These are phyloP conservation scores for Ctenodactylus gundi DNA, from an alignment of 2,113 vertebrate species.

Conservation along the genomic window DNA sequence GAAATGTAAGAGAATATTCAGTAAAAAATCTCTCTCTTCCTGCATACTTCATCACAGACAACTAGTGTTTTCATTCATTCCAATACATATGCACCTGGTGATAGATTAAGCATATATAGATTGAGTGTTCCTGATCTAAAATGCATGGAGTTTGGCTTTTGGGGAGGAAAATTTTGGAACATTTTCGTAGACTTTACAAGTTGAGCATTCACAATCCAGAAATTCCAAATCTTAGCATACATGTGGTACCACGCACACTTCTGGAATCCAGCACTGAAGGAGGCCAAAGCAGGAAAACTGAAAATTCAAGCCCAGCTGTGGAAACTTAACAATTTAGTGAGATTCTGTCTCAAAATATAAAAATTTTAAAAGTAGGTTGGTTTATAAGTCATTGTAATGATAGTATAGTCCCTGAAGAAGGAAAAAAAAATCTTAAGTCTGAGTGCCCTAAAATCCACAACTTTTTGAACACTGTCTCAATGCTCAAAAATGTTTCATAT, in stretches of 20 bases:
- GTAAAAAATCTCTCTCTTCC: not conserved
- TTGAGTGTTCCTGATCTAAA: not conserved
- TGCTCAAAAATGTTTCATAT: not conserved
- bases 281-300: too few relatives aligned
- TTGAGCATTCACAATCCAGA: not conserved
- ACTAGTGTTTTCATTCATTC: not conserved
- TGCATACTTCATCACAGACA: not conserved
- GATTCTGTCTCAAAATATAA: too few relatives aligned
- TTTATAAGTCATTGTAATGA: too few relatives aligned
- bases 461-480: not conserved
- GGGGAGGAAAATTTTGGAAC: not conserved
- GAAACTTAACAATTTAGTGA: too few relatives aligned
- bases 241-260: too few relatives aligned
- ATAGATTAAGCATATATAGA: not conserved
- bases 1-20: not conserved
- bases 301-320: too few relatives aligned
- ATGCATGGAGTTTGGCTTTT: not conserved
- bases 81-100: not conserved
- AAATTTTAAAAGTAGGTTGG: too few relatives aligned
- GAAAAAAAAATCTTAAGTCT: too few relatives aligned
- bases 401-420: too few relatives aligned
- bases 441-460: not conserved
- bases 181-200: not conserved
- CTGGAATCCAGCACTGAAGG: too few relatives aligned
- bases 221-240: not conserved